Conservation (phyloP, 2,113 vertebrate genomes). For the Circaetus gallicus region DNA sequence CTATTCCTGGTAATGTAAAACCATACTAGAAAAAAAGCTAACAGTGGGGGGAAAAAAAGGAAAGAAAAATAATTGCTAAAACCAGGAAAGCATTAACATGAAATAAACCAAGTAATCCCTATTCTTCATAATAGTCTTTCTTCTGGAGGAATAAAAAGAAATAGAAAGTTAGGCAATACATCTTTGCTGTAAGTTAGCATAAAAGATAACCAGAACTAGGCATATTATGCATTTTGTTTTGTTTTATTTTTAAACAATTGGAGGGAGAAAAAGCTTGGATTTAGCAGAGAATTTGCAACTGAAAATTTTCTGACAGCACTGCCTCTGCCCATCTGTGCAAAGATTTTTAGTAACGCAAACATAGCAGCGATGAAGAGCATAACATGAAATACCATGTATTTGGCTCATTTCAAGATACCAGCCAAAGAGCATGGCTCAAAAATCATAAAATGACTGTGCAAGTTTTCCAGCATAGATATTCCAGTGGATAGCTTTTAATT, state of each 20-base stretch:
- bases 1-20: neutral
- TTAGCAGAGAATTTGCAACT: constrained; percentile 51
- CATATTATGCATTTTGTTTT: constrained; percentile 35
- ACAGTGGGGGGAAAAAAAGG: neutral
- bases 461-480: neutral
- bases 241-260: constrained; percentile 63
- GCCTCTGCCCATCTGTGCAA: constrained; percentile 61
- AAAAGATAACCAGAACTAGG: neutral
- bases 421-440: neutral
- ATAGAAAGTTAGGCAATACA: neutral
- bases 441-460: constrained; percentile 32
- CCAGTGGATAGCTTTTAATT: neutral
- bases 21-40: neutral
- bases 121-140: neutral
- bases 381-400: constrained; percentile 31
- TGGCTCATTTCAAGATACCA: neutral
- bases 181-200: neutral
- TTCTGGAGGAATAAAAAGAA: neutral
- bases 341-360: constrained; percentile 46
- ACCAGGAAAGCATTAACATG: neutral
- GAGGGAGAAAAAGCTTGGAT: constrained; percentile 31
- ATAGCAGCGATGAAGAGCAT: constrained; percentile 22
- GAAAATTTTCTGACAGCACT: constrained; percentile 60
- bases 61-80: neutral
- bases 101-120: neutral